Evolutionary conservation across 2,113 vertebrate species (phyloP), one percentile per base, ranked within the genome.

Genomic region (Phodopus roborovskii): DNA sequence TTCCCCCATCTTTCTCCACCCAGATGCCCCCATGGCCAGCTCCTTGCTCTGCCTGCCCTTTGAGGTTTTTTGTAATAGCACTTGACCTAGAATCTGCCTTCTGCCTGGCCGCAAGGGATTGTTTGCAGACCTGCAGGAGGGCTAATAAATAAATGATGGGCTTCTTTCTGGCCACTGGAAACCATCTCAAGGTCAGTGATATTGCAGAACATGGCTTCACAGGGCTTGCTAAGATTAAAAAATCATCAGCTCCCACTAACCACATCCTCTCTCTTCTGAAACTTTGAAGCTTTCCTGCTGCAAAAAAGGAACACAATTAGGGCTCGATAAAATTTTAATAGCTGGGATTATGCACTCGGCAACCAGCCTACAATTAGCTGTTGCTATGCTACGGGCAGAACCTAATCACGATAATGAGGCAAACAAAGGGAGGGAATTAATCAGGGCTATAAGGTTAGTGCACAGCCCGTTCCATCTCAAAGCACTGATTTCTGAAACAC

Each of bases 331-430:
- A 97, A 96, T 84, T 91, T 98, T 96, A 95, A 98, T 98, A 95
- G 95, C 0, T 1, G 97, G 97, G 98, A 98, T 97, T 95, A 95
- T 97, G 98, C 94, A 16, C 97, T 96, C 66, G 86, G 97, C 98
- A 97, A 95, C 97, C 98, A 96, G 82, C 97, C 97, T 86, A 74
- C 89, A 96, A 97, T 98, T 97, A 98, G 98, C 97, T 3, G 98
- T 97, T 97, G 98, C 98, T 98, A 97, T 13, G 95, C 96, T 98
- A 98, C 98, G 2, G 97, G 96, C 98, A 15, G 95, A 97, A 93
- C 20, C 68, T 95, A 97, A 98, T 97, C 94, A 94, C 45, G 60
- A 85, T 95, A 97, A 96, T 45, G 98, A 98, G 91, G 96, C 88
- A 97, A 97, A 98, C 91, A 96, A 50, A 96, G 98, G 95, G 95